These are phyloP conservation scores for Venustoraphidia nigricollis DNA, from an alignment of 2,888 invertebrate genomes.

Conservation along the genomic window DNA sequence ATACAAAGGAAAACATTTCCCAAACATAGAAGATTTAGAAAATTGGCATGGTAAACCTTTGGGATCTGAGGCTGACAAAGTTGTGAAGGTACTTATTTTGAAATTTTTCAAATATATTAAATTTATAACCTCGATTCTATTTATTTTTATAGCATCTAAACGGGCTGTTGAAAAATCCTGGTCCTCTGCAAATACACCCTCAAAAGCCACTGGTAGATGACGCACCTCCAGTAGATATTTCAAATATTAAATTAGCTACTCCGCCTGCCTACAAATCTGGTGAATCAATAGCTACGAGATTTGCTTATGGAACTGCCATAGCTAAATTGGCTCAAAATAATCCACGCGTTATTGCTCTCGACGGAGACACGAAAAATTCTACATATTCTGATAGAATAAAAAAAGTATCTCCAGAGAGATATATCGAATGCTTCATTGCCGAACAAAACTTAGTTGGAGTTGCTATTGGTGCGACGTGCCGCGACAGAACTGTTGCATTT, in stretches of 20 bases:
- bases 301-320: slow-evolving; percentile 88
- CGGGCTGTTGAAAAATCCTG: slow-evolving; percentile 49
- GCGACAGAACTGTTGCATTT: slow-evolving; percentile 86
- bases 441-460: slow-evolving; percentile 97
- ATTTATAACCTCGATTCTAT: neutral
- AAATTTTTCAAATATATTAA: neutral
- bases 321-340: slow-evolving; percentile 69
- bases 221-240: slow-evolving; percentile 59
- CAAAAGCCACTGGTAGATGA: slow-evolving; percentile 45
- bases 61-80: slow-evolving; percentile 61
- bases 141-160: slow-evolving; percentile 38
- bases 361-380: slow-evolving; percentile 98
- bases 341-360: slow-evolving; percentile 78
- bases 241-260: slow-evolving; percentile 52
- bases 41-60: slow-evolving; percentile 99
- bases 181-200: slow-evolving; percentile 43
- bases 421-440: slow-evolving; percentile 97
- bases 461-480: slow-evolving; percentile 85
- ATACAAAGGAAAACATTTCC: slow-evolving; percentile 82
- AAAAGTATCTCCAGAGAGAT: slow-evolving; percentile 53
- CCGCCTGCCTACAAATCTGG: slow-evolving; percentile 73
- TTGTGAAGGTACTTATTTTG: slow-evolving; percentile 32
- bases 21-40: slow-evolving; percentile 79
- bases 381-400: slow-evolving; percentile 90
- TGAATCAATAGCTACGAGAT: slow-evolving; percentile 70